Base-by-base conservation (phyloP, 1,140 invertebrate genomes). In the Drosophila auraria region DNA sequence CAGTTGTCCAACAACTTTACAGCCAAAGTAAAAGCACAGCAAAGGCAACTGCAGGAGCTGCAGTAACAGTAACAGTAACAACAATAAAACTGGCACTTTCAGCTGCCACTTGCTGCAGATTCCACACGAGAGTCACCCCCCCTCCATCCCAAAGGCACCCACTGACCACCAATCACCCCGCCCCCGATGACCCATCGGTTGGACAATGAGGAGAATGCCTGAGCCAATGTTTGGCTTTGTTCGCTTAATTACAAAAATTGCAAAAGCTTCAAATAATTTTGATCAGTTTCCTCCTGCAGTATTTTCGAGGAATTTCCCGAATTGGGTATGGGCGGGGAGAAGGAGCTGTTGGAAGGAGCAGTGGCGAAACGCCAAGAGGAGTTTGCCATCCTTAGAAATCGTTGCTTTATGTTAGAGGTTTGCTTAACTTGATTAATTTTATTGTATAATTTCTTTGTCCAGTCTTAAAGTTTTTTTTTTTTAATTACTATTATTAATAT, bases 181-280 rank as follows among this genome's bases (percentile, higher is more conserved):
- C 56, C 38, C 9, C 47, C 40, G 14, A 47, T 66, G 58, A 76
- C 51, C 45, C 58, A 60, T n/a, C 50, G 45, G 12, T 44, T 27
- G 54, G 74, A 79, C 60, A 65, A 80, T 80, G 69, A 64, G 68
- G 40, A 74, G 74, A 80, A 80, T 80, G 77, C 78, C 77, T 57
- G 59, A 80, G 62, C 77, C 74, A 80, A 80, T 80, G 62, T 80
- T 80, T 80, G 77, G 78, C 61, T 80, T 80, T 80, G 78, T 80
- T 80, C 77, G 78, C 78, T 80, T 80, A 80, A 80, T 80, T 80
- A 80, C 78, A 80, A 80, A 80, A 80, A 80, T 80, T 73, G 76
- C 78, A 60, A 79, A 80, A 79, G 78, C 78, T 80, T 80, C 78
- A 79, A 80, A 80, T 80, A 80, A 80, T 80, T 80, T 80, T 80